phyloP scores from a whole-genome alignment of 2,797 vertebrate genomes.

The Apodemus agrarius region DNA sequence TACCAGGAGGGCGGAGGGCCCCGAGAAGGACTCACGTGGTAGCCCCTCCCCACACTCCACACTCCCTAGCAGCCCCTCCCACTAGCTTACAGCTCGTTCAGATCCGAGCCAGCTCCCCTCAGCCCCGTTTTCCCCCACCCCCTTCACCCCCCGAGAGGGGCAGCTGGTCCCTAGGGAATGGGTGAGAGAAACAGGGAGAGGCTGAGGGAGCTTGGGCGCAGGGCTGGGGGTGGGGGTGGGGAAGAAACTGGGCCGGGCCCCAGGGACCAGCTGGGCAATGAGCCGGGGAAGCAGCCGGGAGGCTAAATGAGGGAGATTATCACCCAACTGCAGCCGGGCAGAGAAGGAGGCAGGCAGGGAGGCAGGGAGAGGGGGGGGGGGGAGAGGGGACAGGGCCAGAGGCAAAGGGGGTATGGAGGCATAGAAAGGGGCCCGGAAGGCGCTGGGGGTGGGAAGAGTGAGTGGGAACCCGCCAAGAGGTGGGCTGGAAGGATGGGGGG shows the following conservation, averaged over 20 bases:
- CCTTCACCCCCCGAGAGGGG: not conserved
- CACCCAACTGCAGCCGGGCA: slow-evolving; percentile 85
- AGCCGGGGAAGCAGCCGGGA: slow-evolving; percentile 84
- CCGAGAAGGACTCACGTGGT: not conserved
- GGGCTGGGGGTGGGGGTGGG: slow-evolving; percentile 77
- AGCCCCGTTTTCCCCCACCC: slow-evolving; percentile 58
- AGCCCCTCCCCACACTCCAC: not conserved
- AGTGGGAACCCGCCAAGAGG: not conserved
- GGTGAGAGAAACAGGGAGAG: slow-evolving; percentile 12
- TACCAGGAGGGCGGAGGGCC: not conserved
- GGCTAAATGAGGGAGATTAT: slow-evolving; percentile 85
- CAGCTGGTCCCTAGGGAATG: slow-evolving; percentile 65
- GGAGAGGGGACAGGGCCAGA: slow-evolving; percentile 58
- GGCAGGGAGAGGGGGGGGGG: slow-evolving; percentile 62
- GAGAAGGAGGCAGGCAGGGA: slow-evolving; percentile 79
- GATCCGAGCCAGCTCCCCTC: slow-evolving; percentile 32
- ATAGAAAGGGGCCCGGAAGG: not conserved
- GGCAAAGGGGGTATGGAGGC: not conserved
- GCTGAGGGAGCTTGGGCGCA: slow-evolving; percentile 62
- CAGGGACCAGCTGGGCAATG: slow-evolving; percentile 85
- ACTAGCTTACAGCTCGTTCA: slow-evolving; percentile 36
- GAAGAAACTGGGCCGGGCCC: slow-evolving; percentile 82
- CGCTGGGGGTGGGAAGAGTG: not conserved
- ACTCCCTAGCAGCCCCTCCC: not conserved
- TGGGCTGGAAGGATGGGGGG: not conserved